Conservation (phyloP, 1,140 invertebrate genomes). For the Drosophila littoralis region DNA sequence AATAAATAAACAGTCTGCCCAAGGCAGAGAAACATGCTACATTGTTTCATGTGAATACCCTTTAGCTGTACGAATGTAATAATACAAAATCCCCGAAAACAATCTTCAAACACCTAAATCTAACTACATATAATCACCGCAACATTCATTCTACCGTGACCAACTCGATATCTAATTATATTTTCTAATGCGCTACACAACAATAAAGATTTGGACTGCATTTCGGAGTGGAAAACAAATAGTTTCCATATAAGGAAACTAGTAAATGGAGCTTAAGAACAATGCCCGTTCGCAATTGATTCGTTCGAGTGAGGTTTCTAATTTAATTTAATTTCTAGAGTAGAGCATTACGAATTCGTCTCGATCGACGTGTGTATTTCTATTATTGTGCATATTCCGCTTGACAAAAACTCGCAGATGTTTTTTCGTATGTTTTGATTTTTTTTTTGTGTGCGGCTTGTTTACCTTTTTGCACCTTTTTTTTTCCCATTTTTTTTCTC, state of each 20-base stretch:
- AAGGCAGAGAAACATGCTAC: not conserved
- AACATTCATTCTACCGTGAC: slow-evolving; percentile 60
- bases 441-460: slow-evolving; percentile 23
- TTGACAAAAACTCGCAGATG: slow-evolving; percentile 35
- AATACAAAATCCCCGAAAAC: slow-evolving; percentile 43
- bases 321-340: not conserved
- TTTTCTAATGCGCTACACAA: slow-evolving; percentile 3
- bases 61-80: not conserved
- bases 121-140: slow-evolving; percentile 43
- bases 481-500: slow-evolving; percentile 31
- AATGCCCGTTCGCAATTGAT: not conserved
- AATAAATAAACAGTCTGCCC: slow-evolving; percentile 3
- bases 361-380: not conserved
- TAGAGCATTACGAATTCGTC: slow-evolving; percentile 27
- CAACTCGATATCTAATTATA: slow-evolving; percentile 14
- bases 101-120: slow-evolving; percentile 33
- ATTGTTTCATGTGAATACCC: slow-evolving; percentile 32
- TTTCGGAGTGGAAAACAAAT: not conserved
- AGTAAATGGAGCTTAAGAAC: not conserved
- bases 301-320: not conserved
- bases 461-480: slow-evolving; percentile 25
- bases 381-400: slow-evolving; percentile 33
- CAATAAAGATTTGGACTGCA: not conserved
- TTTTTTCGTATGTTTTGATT: slow-evolving; percentile 16
- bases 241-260: not conserved